phyloP scores from a whole-genome alignment of 2,888 invertebrate species.

The Pogonocherus hispidulus region DNA sequence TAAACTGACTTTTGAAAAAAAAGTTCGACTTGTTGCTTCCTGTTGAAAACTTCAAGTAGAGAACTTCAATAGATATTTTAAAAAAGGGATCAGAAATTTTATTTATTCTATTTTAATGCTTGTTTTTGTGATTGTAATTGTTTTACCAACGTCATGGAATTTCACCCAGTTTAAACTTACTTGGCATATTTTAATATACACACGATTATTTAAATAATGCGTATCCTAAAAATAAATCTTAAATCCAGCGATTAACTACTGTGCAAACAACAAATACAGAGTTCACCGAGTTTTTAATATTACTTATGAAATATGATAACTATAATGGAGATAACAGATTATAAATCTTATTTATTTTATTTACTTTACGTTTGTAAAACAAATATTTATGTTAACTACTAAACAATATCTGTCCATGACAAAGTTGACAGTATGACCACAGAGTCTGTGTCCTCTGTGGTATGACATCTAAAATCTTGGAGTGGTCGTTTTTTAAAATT shows the following conservation, averaged over 20 bases:
- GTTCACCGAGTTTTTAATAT: neutral
- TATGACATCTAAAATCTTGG: no score
- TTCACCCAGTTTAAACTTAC: neutral
- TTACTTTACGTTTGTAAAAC: conserved; percentile 16
- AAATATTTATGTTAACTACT: conserved; percentile 26
- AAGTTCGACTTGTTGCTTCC: no score
- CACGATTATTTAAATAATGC: neutral
- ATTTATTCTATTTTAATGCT: no score
- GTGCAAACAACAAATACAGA: neutral
- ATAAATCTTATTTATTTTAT: conserved; percentile 26
- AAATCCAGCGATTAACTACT: neutral
- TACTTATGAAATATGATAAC: conserved; percentile 13
- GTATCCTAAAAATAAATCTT: conserved; percentile 5
- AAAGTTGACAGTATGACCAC: neutral
- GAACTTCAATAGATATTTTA: no score
- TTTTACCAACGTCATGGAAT: conserved; percentile 5
- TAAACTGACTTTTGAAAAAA: no score
- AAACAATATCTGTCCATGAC: conserved; percentile 5
- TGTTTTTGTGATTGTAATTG: no score
- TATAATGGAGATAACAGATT: conserved; percentile 1
- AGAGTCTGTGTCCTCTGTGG: no score
- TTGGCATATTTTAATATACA: neutral
- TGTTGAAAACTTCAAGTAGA: no score
- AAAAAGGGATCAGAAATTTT: no score
- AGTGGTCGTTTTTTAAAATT: no score